Percentiles rank a stretch among this genome's conserved stretches.
phyloP scores from a whole-genome alignment of 2,888 invertebrate species.

The Disparrhopalites patrizii region DNA sequence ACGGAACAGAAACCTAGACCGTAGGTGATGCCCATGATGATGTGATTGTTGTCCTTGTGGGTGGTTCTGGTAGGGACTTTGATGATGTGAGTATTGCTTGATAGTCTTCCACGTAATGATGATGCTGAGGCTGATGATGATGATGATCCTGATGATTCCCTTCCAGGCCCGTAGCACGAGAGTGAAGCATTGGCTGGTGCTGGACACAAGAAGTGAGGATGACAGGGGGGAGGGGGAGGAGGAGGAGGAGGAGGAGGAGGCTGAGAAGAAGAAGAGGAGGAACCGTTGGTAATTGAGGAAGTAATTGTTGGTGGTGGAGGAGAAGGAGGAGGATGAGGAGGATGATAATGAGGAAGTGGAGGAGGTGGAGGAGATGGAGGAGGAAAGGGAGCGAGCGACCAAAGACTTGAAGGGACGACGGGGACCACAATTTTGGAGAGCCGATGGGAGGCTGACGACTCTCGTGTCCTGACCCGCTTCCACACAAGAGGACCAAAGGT shows the following conservation, averaged over 20 bases:
- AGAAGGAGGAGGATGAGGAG: background rate
- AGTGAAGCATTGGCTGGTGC: background rate
- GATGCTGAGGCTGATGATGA: conserved; percentile 3
- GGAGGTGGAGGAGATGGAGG: background rate
- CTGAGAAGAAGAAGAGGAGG: background rate
- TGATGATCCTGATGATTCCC: background rate
- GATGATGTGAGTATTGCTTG: no score
- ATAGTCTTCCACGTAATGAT: background rate
- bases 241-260: background rate
- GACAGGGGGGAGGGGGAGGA: background rate
- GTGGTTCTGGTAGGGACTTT: no score
- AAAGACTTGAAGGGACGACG: background rate
- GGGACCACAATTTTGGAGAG: no score
- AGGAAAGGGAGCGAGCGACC: background rate
- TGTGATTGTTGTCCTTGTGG: background rate
- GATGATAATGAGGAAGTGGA: background rate
- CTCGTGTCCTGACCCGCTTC: no score
- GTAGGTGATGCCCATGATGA: background rate
- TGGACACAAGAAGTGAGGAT: no score
- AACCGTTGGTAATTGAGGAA: background rate
- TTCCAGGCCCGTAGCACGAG: background rate
- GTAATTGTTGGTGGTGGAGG: background rate
- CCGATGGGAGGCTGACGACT: no score
- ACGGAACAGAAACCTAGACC: background rate
- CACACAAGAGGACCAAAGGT: no score